Evolutionary conservation across 30 jellyfish, hydroid and myxozoan species (phyloP).

Genomic region (Rhopilema esculentum): DNA sequence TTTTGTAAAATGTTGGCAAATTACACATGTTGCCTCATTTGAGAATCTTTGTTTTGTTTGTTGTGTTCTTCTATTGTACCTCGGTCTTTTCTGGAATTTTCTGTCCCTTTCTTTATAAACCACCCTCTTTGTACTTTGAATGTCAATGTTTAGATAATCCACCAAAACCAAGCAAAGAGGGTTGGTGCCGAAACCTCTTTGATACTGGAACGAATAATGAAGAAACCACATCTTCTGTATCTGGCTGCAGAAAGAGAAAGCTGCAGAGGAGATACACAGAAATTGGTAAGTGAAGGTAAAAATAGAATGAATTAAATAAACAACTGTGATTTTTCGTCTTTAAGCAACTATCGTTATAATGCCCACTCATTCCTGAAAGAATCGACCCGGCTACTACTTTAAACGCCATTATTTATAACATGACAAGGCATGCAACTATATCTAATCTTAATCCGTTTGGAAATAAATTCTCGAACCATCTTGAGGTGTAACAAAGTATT

Average conservation of each 20-base stretch:
- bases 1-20: not conserved
- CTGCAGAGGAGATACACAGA: constrained; percentile 42
- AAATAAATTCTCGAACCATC: too few relatives aligned
- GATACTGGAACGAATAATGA: constrained; percentile 6
- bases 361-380: not conserved
- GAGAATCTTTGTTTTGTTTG: not conserved
- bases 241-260: constrained; percentile 55
- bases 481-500: too few relatives aligned
- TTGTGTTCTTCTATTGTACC: not conserved
- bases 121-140: not conserved
- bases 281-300: constrained; percentile 37
- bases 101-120: not conserved
- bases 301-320: too few relatives aligned
- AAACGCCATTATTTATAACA: too few relatives aligned
- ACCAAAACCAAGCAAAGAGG: constrained; percentile 7
- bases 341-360: not conserved
- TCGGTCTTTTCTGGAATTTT: not conserved
- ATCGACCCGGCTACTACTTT: too few relatives aligned
- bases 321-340: too few relatives aligned
- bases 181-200: constrained; percentile 71
- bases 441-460: too few relatives aligned
- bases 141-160: not conserved
- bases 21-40: not conserved
- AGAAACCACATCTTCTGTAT: not conserved
- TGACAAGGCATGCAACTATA: too few relatives aligned